A percentile compares a stretch with the other conserved stretches of the same genome.
Evolutionary conservation across 2,888 invertebrate species (phyloP).

Genomic region (Adelognathus sp.): DNA sequence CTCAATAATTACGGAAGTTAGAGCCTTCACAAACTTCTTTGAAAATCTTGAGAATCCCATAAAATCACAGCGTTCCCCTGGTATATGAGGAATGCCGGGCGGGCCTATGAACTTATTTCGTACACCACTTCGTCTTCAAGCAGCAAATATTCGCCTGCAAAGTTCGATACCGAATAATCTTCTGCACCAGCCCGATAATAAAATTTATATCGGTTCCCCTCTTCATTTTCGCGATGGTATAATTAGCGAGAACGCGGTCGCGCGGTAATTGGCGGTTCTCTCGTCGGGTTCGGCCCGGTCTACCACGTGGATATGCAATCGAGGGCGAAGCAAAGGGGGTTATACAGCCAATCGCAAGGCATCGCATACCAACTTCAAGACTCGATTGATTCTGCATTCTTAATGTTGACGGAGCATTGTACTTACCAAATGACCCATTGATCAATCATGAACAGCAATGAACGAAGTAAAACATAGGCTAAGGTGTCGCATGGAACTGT

Average conservation of each 20-base stretch:
- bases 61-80: no score
- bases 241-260: conserved; percentile 13
- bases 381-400: neutral
- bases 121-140: neutral
- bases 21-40: no score
- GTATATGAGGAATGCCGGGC: neutral
- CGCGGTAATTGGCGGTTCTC: conserved; percentile 2
- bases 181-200: neutral
- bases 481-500: neutral
- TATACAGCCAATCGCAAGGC: neutral
- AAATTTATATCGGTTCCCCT: neutral
- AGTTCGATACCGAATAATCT: neutral
- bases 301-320: conserved; percentile 1
- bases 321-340: neutral
- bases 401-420: neutral
- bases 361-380: neutral
- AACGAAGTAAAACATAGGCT: neutral
- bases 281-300: neutral
- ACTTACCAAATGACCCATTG: neutral
- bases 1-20: no score
- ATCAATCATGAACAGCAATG: neutral
- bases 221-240: neutral
- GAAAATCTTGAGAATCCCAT: no score
- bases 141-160: neutral
- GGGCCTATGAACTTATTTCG: neutral